Conservation (phyloP, 2,888 invertebrate genomes). For the Dryobotodes eremita region DNA sequence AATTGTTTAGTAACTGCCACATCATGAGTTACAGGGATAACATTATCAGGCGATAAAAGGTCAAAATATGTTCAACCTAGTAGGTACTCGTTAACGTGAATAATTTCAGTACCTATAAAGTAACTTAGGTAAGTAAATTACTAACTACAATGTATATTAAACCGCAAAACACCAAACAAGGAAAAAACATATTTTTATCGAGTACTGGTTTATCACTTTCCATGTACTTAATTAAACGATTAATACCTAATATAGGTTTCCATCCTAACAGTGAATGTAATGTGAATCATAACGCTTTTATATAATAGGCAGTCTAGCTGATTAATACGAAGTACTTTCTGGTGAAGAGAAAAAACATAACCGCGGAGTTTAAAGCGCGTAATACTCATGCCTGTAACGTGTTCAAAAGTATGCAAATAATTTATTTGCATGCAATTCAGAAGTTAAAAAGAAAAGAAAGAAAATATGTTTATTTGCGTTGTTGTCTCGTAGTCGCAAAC, state of each 20-base stretch:
- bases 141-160: conserved; percentile 21
- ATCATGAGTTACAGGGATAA: conserved; percentile 2
- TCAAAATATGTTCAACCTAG: not conserved
- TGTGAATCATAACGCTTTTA: conserved; percentile 11
- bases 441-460: too few relatives aligned
- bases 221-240: conserved; percentile 33
- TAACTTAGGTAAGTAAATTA: conserved; percentile 10
- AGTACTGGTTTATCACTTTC: conserved; percentile 48
- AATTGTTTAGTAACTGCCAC: not conserved
- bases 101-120: conserved; percentile 17
- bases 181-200: conserved; percentile 55
- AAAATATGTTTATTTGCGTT: too few relatives aligned
- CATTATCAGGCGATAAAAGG: conserved; percentile 16
- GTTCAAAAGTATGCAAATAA: not conserved
- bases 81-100: conserved; percentile 32
- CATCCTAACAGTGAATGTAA: not conserved
- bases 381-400: not conserved
- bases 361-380: not conserved
- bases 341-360: not conserved
- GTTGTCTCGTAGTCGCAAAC: not conserved
- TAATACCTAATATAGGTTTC: conserved; percentile 9
- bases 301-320: not conserved
- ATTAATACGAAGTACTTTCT: not conserved
- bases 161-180: conserved; percentile 53
- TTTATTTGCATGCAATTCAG: not conserved